A percentile compares a stretch with the other conserved stretches of the same genome.
These are phyloP conservation scores for Imbricaverruca yamaguchii DNA, from an alignment of 2,888 invertebrate species.

Conservation along the genomic window DNA sequence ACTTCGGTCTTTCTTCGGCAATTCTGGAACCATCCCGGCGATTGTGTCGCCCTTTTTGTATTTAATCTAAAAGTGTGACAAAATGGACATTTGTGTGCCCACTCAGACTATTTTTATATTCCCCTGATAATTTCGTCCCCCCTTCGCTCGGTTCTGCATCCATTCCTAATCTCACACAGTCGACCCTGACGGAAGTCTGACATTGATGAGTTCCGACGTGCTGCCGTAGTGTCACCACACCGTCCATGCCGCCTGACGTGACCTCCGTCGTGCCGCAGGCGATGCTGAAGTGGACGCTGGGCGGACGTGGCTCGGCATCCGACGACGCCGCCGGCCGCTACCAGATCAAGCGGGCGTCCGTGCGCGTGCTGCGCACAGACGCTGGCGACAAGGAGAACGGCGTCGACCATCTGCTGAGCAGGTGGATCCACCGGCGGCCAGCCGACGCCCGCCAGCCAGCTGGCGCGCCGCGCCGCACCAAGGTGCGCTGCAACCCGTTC, in stretches of 20 bases:
- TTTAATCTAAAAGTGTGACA: no score
- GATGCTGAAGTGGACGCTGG: constrained; percentile 33
- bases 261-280: neutral
- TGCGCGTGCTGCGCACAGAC: neutral
- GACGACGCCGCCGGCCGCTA: neutral
- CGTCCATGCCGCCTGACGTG: no score
- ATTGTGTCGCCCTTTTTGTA: no score
- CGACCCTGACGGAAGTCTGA: no score
- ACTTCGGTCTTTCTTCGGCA: no score
- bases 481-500: constrained; percentile 29
- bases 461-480: neutral
- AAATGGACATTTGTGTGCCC: no score
- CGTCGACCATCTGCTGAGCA: neutral
- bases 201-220: no score
- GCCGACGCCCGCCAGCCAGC: neutral
- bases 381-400: neutral
- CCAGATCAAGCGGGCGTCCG: constrained; percentile 15
- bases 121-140: no score
- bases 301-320: constrained; percentile 11
- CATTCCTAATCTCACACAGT: no score
- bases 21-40: no score
- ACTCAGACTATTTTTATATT: no score
- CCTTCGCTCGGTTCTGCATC: no score
- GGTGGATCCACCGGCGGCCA: neutral
- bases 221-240: neutral